Evolutionary conservation across 2,888 invertebrate genomes (phyloP).

Genomic region (Acanthosepion pharaonis): DNA sequence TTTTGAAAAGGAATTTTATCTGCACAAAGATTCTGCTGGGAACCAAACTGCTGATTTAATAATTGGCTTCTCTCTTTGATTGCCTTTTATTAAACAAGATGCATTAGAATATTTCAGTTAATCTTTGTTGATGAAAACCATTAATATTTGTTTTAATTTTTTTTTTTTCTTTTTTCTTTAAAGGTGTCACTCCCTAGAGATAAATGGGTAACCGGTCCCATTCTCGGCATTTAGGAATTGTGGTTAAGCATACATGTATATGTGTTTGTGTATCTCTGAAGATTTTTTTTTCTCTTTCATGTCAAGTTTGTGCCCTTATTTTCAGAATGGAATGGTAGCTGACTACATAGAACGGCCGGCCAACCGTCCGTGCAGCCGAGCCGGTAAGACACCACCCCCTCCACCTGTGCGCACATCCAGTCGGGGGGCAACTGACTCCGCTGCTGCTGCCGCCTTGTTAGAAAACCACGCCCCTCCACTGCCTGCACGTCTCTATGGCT

Average conservation of each 20-base stretch:
- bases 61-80: too few relatives aligned
- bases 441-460: slow-evolving; percentile 54
- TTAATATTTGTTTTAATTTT: not conserved
- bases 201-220: not conserved
- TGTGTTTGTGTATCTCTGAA: not conserved
- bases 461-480: slow-evolving; percentile 61
- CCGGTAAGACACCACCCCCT: slow-evolving; percentile 67
- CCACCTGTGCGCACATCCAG: slow-evolving; percentile 67
- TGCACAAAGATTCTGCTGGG: too few relatives aligned
- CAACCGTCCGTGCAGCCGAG: slow-evolving; percentile 64
- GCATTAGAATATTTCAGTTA: too few relatives aligned
- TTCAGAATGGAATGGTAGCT: slow-evolving; percentile 62
- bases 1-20: too few relatives aligned
- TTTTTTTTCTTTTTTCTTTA: not conserved
- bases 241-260: slow-evolving; percentile 1
- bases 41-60: too few relatives aligned
- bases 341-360: slow-evolving; percentile 64
- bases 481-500: slow-evolving; percentile 67
- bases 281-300: slow-evolving; percentile 25
- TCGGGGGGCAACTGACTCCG: slow-evolving; percentile 54
- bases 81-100: too few relatives aligned
- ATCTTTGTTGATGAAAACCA: not conserved
- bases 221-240: not conserved
- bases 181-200: not conserved
- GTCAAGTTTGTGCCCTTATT: slow-evolving; percentile 46